Evolutionary conservation across 2,888 invertebrate species (phyloP).

Genomic region (Tachina fera): DNA sequence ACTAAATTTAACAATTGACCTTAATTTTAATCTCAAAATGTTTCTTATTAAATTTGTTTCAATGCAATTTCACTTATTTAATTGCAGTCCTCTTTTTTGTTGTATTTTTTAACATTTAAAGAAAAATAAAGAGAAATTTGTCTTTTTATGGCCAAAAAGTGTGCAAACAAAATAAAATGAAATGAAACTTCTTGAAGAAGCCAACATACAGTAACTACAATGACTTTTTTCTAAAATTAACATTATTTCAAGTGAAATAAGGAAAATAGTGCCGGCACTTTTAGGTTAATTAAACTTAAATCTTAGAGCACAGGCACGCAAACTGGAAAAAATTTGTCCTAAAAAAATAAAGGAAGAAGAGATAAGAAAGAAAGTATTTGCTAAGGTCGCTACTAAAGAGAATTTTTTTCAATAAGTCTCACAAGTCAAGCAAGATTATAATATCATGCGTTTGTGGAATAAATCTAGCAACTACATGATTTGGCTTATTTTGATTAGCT

Average conservation of each 20-base stretch:
- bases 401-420: too few species aligned
- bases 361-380: not conserved
- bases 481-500: too few species aligned
- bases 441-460: too few species aligned
- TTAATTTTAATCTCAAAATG: slow-evolving; percentile 11
- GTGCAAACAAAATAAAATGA: slow-evolving; percentile 28
- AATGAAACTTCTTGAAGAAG: not conserved
- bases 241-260: slow-evolving; percentile 50
- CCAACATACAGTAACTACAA: not conserved
- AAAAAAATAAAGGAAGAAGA: not conserved
- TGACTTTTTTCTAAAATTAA: slow-evolving; percentile 49
- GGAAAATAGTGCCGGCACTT: slow-evolving; percentile 55
- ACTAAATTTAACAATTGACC: not conserved
- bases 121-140: slow-evolving; percentile 34
- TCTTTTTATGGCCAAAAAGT: slow-evolving; percentile 8
- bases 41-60: slow-evolving; percentile 26
- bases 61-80: slow-evolving; percentile 35
- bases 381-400: too few species aligned
- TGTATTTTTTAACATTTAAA: not conserved
- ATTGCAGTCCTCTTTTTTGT: not conserved
- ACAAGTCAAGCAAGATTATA: too few species aligned
- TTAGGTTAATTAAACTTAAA: slow-evolving; percentile 69
- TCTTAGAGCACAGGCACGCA: slow-evolving; percentile 21
- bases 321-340: not conserved
- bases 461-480: too few species aligned